Evolutionary conservation across 2,797 vertebrate genomes (phyloP), one percentile per base, ranked within the genome.

Genomic region (Trichosurus vulpecula): DNA sequence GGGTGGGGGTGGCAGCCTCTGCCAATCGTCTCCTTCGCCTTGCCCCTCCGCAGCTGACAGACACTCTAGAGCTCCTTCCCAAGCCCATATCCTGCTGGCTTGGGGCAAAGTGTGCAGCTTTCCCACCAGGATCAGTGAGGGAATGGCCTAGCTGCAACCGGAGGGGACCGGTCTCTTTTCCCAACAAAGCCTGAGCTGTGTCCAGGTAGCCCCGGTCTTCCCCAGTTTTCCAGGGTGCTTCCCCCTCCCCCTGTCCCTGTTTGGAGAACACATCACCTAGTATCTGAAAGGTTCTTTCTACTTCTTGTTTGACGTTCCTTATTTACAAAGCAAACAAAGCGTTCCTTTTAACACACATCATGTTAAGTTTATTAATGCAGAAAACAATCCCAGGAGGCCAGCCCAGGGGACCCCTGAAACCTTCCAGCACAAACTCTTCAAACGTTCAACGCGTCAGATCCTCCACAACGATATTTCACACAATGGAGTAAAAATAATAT

Each of bases 401-500:
- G 98, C 99, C 98, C 98, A 87, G 98, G 98, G 98, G 98, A 98
- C 98, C 98, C 97, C 98, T 98, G 95, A 98, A 99, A 98, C 98
- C 98, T 98, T 98, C 99, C 98, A 99, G 98, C 97, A 98, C 98
- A 99, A 99, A 99, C 98, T 98, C 98, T 99, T 99, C 98, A 99
- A 99, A 99, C 95, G 97, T 96, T 98, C 98, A 98, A 98, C 96
- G 94, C 97, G 96, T 98, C 98, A 98, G 98, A 99, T 99, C 98
- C 98, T 99, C 98, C 98, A 98, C 98, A 99, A 99, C 97, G 97
- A 99, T 99, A 99, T 99, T 99, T 99, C 99, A 99, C 99, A 99
- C 99, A 99, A 99, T 99, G 99, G 98, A 99, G 98, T 98, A 99
- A 99, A 99, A 99, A 99, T 99, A 99, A 99, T 99, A 99, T 99